Evolutionary conservation across 2,888 invertebrate species (phyloP).

Genomic region (Oscheius myriophilus): DNA sequence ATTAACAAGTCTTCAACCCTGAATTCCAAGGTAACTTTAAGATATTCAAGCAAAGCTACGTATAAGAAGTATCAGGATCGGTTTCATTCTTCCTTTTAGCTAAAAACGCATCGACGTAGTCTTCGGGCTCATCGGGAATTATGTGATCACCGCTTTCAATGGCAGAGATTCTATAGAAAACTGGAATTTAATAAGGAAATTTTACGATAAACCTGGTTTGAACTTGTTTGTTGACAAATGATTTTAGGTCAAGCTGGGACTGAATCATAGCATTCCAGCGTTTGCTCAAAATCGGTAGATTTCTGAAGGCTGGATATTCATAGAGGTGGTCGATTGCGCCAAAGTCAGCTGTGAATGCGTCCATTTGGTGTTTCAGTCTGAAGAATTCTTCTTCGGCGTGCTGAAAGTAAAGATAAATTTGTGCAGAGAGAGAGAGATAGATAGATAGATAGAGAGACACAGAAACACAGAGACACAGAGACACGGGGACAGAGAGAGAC

Average conservation of each 20-base stretch:
- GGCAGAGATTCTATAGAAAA: neutral
- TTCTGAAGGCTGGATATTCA: constrained; percentile 10
- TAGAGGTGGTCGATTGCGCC: constrained; percentile 31
- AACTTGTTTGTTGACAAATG: constrained; percentile 18
- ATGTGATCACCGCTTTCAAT: constrained; percentile 33
- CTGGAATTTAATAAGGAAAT: neutral
- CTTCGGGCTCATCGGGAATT: constrained; percentile 33
- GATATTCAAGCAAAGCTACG: no score
- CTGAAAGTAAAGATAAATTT: no score
- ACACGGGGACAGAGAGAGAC: no score
- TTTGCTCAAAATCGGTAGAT: no score
- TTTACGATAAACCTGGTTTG: constrained; percentile 1
- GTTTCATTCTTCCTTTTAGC: constrained; percentile 38
- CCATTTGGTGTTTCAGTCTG: constrained; percentile 34
- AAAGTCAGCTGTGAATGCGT: constrained; percentile 23
- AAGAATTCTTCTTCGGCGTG: constrained; percentile 21
- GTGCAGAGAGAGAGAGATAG: no score
- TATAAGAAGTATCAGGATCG: neutral
- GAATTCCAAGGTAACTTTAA: neutral
- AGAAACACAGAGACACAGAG: no score
- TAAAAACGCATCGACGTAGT: constrained; percentile 47
- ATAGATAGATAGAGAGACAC: no score
- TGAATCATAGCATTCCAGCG: neutral
- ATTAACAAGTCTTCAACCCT: constrained; percentile 34
- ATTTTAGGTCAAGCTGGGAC: neutral